Conservation (phyloP, 2,797 vertebrate species). For the Taenioides sp. region DNA sequence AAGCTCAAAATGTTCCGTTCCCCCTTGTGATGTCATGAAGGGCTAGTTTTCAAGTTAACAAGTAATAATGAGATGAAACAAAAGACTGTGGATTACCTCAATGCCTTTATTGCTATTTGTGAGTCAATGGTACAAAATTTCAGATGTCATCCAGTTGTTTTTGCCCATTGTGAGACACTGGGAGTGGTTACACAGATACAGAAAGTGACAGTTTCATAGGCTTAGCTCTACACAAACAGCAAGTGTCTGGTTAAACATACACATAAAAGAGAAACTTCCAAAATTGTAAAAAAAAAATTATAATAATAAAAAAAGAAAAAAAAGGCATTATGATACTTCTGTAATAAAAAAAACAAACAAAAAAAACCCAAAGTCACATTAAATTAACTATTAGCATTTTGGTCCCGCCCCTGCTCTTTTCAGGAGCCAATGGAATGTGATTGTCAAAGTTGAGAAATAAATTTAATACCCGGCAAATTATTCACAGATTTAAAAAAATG, state of each 20-base stretch:
- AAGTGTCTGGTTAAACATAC: constrained; percentile 70
- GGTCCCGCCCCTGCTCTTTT: constrained; percentile 67
- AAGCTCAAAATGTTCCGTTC: too few species aligned
- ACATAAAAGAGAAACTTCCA: constrained; percentile 65
- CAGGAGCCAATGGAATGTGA: constrained; percentile 73
- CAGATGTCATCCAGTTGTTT: constrained; percentile 82
- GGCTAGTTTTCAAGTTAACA: too few species aligned
- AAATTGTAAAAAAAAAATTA: constrained; percentile 54
- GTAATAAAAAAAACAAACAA: constrained; percentile 50
- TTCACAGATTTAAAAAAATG: constrained; percentile 39
- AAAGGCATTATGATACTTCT: constrained; percentile 50
- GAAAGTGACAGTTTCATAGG: constrained; percentile 75
- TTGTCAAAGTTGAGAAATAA: constrained; percentile 72
- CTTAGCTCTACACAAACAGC: constrained; percentile 76
- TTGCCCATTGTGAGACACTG: constrained; percentile 78
- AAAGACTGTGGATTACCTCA: constrained; percentile 72
- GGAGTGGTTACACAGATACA: constrained; percentile 80
- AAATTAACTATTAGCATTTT: constrained; percentile 65
- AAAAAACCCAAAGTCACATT: constrained; percentile 70
- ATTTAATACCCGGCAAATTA: constrained; percentile 66
- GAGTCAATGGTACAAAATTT: constrained; percentile 86
- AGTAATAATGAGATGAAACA: constrained; percentile 20
- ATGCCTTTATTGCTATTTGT: constrained; percentile 94
- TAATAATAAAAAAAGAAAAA: constrained; percentile 28
- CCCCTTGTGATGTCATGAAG: too few species aligned